Conservation (phyloP, 2,888 invertebrate genomes). For the Leucoma salicis region DNA sequence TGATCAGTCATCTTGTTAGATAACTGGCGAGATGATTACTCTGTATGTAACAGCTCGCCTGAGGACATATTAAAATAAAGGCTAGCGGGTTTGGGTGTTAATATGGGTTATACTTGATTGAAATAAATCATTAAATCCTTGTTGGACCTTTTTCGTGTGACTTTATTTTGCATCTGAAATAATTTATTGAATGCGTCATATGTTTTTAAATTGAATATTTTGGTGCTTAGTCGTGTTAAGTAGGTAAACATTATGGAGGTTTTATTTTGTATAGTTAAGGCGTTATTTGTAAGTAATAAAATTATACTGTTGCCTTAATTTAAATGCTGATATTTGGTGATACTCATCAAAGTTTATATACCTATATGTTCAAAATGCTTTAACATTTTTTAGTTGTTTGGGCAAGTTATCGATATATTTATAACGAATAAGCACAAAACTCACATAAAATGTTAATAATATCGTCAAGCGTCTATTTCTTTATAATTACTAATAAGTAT, state of each 20-base stretch:
- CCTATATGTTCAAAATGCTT: no score
- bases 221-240: slow-evolving; percentile 25
- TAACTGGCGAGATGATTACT: slow-evolving; percentile 66
- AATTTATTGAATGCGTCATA: slow-evolving; percentile 31
- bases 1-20: slow-evolving; percentile 76
- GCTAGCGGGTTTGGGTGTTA: slow-evolving; percentile 23
- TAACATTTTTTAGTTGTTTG: not conserved
- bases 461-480: no score
- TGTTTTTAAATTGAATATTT: slow-evolving; percentile 36
- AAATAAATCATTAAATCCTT: slow-evolving; percentile 32
- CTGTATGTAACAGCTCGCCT: slow-evolving; percentile 46
- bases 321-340: slow-evolving; percentile 3
- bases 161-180: slow-evolving; percentile 32
- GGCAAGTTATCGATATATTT: not conserved
- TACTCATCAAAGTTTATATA: not conserved
- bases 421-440: no score
- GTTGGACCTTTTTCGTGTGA: slow-evolving; percentile 25
- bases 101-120: slow-evolving; percentile 23
- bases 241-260: slow-evolving; percentile 15
- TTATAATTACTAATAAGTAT: no score
- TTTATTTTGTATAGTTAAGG: slow-evolving; percentile 4
- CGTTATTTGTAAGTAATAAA: slow-evolving; percentile 9
- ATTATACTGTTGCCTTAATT: slow-evolving; percentile 8
- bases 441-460: no score
- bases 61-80: slow-evolving; percentile 59